Base-by-base conservation (phyloP, 2,888 invertebrate genomes). In the Drosophila mulleri region DNA sequence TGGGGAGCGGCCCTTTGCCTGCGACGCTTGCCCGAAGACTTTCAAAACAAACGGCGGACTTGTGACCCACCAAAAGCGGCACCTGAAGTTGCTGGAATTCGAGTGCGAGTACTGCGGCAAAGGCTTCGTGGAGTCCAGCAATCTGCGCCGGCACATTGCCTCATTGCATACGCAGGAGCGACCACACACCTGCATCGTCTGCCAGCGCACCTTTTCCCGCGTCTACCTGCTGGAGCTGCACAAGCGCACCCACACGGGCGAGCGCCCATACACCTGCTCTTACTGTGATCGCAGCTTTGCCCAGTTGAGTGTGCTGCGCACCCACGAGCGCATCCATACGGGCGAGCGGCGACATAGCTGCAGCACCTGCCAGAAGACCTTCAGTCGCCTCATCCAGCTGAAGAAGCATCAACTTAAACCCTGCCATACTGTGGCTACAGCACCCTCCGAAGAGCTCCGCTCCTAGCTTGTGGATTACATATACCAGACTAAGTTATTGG, bases 181-280 rank as follows among this genome's bases (percentile, higher is more conserved):
- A 16, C 92, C 92, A 0, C 91, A 92, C 62, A 70, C 69, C 5
- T 92, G 92, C 62, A 88, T 86, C n/a, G 50, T 88, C 2, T 92
- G 92, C 54, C 83, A 88, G 7, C 83, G 89, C 39, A 85, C 84
- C 2, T 92, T 92, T 66, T 76, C 91, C 0, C 86, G 92, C 3
- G 92, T 92, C 7, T 93, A 91, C 63, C 70, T 91, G 52, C 72
- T 92, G 0, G 94, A 95, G 78, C 93, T 94, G 9, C 92, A 95
- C 7, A 82, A 79, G 54, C 88, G 92, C 20, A 91, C 86, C 0
- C 92, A 92, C 47, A 92, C 92, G 1, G 92, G 92, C 0, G 92
- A 92, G 54, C 90, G 91, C 42, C 92, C 92, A 0, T 92, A 92
- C 60, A 59, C 76, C n/a, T 93, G 93, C 42, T 76, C 80, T 0